phyloP scores from a whole-genome alignment of 2,113 vertebrate genomes.

The Osmerus eperlanus region DNA sequence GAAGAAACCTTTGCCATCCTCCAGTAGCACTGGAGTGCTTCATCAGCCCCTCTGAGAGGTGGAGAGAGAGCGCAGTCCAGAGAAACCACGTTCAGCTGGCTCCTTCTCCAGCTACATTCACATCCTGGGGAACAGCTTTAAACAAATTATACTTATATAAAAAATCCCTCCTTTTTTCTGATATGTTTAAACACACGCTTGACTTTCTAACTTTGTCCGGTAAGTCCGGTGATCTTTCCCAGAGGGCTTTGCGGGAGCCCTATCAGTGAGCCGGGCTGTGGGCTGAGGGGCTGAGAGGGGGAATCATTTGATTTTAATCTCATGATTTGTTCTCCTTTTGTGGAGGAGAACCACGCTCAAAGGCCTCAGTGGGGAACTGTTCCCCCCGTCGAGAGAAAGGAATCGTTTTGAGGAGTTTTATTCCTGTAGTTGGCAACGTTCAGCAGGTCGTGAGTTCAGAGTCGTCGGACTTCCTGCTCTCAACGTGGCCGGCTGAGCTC shows the following conservation, averaged over 20 bases:
- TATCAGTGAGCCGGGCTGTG: too few species aligned
- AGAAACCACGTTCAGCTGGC: constrained; percentile 24
- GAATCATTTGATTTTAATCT: constrained; percentile 55
- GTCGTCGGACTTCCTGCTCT: not conserved
- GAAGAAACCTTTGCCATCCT: too few species aligned
- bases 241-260: too few species aligned
- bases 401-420: not conserved
- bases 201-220: not conserved
- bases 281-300: not conserved
- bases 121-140: not conserved
- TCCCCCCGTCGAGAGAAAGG: not conserved
- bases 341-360: constrained; percentile 18
- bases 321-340: constrained; percentile 54
- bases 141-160: not conserved
- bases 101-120: constrained; percentile 28
- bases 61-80: not conserved
- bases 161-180: not conserved
- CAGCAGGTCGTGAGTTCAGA: not conserved
- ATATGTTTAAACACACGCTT: constrained; percentile 23
- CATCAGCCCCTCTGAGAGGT: constrained; percentile 15
- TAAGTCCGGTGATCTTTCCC: not conserved
- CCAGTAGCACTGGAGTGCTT: not conserved
- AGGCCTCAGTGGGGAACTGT: not conserved
- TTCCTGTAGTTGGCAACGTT: too few species aligned
- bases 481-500: not conserved